A percentile compares a stretch with the other conserved stretches of the same genome.
These are phyloP conservation scores for Probosciger aterrimus DNA, from an alignment of 2,113 vertebrate species.

Conservation along the genomic window DNA sequence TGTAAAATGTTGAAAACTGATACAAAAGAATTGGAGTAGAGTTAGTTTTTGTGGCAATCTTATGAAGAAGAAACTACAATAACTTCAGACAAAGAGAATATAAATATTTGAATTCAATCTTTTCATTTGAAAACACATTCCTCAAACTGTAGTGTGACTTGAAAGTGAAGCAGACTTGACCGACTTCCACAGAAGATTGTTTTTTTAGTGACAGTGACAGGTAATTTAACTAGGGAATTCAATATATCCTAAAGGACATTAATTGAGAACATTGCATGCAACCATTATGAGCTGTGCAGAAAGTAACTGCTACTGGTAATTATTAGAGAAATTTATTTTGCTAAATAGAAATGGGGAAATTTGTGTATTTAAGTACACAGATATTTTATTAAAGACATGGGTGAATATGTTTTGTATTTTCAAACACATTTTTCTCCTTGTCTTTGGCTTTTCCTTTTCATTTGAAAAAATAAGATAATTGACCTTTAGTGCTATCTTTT, in stretches of 20 bases:
- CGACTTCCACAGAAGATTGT: neutral
- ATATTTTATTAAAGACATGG: neutral
- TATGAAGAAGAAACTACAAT: neutral
- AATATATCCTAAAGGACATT: slow-evolving; percentile 10
- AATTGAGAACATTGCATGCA: neutral
- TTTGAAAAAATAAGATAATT: neutral
- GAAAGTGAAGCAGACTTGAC: slow-evolving; percentile 1
- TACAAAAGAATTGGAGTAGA: neutral
- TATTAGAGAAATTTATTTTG: neutral
- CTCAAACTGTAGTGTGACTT: neutral
- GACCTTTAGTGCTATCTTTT: slow-evolving; percentile 33
- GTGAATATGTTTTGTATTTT: neutral
- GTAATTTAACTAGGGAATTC: slow-evolving; percentile 20
- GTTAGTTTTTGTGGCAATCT: neutral
- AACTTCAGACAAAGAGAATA: neutral
- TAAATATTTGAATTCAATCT: neutral
- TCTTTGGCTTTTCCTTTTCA: neutral
- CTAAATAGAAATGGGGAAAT: neutral
- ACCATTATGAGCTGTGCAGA: neutral
- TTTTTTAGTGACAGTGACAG: slow-evolving; percentile 8
- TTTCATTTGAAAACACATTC: neutral
- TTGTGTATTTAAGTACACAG: neutral
- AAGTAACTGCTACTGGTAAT: neutral
- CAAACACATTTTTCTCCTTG: neutral
- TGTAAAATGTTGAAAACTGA: neutral